These are phyloP conservation scores for Ibycter americanus DNA, from an alignment of 2,797 vertebrate genomes.

Conservation along the genomic window DNA sequence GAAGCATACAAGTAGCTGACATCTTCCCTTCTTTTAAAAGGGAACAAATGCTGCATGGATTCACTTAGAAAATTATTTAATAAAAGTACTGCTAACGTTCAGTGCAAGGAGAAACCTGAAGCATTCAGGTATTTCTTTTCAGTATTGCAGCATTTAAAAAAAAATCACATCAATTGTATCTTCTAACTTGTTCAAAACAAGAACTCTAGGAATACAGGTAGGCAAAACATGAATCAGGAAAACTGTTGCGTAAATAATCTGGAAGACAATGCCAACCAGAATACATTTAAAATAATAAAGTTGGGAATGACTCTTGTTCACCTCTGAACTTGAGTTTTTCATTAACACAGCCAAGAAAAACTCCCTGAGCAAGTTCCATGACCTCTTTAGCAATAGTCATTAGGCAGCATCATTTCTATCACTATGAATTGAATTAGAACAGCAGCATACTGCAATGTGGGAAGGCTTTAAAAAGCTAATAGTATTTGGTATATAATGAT, in stretches of 20 bases:
- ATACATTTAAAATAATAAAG: not conserved
- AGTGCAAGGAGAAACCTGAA: not conserved
- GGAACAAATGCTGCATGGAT: not conserved
- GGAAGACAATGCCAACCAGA: not conserved
- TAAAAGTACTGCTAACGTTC: not conserved
- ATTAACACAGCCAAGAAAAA: not conserved
- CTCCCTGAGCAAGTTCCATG: not conserved
- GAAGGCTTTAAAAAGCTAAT: not conserved
- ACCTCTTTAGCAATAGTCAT: not conserved
- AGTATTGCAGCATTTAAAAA: not conserved
- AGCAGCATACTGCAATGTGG: not conserved
- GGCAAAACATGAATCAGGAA: not conserved
- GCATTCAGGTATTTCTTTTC: not conserved
- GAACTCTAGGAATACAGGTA: not conserved
- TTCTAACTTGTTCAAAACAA: not conserved
- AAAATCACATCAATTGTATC: rapidly evolving
- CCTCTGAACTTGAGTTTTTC: not conserved
- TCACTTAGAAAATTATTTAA: slow-evolving; percentile 8
- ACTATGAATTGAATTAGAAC: not conserved
- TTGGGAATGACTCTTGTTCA: not conserved
- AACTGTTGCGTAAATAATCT: not conserved
- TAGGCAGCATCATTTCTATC: not conserved
- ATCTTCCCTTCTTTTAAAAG: not conserved
- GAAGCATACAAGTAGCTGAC: not conserved
- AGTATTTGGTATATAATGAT: not conserved